Conservation (phyloP, 2,113 vertebrate species). For the Garra rufa region DNA sequence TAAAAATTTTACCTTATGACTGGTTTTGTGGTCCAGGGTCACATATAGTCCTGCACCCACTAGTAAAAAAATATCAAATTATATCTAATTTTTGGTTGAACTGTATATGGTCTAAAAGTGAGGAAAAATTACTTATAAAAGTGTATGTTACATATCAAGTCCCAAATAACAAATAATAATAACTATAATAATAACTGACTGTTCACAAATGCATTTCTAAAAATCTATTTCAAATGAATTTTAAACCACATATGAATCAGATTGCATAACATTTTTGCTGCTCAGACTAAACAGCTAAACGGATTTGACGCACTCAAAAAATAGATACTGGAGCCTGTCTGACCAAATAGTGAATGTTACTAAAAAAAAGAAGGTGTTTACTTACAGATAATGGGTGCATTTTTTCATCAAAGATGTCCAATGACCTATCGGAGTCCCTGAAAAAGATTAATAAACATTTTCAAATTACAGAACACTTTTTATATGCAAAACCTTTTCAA, state of each 20-base stretch:
- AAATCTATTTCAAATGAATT: background rate
- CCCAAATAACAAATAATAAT: background rate
- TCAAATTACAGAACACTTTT: background rate
- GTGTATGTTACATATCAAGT: background rate
- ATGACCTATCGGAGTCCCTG: constrained; percentile 91
- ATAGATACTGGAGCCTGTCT: background rate
- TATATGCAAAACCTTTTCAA: background rate
- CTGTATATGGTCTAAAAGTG: no score
- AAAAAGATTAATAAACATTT: constrained; percentile 36
- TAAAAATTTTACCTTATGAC: no score
- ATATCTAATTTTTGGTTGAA: no score
- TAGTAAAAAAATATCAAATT: no score
- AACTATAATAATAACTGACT: background rate
- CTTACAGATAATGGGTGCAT: constrained; percentile 95
- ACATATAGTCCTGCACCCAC: no score
- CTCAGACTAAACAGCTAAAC: constrained; percentile 15
- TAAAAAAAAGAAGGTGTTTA: background rate
- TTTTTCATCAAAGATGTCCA: constrained; percentile 99
- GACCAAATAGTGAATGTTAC: background rate
- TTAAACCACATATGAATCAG: background rate
- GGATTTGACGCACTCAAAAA: background rate
- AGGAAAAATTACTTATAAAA: background rate
- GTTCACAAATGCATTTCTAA: background rate
- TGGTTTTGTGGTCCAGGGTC: no score
- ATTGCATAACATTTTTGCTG: constrained; percentile 8